These are phyloP conservation scores for Drosophila kambysellisi DNA, from an alignment of 2,888 invertebrate genomes.

Conservation along the genomic window DNA sequence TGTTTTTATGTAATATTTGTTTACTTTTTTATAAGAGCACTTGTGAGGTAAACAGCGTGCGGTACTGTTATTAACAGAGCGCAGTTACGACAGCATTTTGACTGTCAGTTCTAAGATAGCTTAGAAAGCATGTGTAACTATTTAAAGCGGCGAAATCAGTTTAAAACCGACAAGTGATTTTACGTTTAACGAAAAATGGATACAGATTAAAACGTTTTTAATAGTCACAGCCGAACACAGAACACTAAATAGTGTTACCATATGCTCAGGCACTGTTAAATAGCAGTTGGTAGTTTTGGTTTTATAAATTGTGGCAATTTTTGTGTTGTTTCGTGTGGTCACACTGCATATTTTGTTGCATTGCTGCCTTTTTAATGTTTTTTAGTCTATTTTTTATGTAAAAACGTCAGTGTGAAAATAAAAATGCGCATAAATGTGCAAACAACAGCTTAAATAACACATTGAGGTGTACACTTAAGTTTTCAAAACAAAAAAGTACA, in stretches of 20 bases:
- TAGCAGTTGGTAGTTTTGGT: constrained; percentile 5
- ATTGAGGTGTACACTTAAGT: constrained; percentile 46
- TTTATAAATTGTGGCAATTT: constrained; percentile 10
- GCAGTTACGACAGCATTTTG: not conserved
- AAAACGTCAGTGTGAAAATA: constrained; percentile 56
- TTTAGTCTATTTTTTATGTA: constrained; percentile 74
- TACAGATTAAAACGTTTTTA: not conserved
- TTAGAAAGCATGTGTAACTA: not conserved
- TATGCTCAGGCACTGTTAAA: not conserved
- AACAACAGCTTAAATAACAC: constrained; percentile 46
- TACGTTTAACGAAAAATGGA: not conserved
- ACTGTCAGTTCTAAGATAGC: not conserved
- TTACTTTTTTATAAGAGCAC: constrained; percentile 29
- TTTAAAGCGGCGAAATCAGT: not conserved
- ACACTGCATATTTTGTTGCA: constrained; percentile 54
- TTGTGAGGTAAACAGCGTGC: not conserved
- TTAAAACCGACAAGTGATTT: not conserved
- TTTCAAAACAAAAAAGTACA: constrained; percentile 14
- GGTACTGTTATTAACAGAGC: constrained; percentile 8
- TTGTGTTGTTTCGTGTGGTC: not conserved
- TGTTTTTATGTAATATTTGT: constrained; percentile 18
- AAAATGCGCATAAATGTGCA: constrained; percentile 56
- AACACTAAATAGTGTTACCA: not conserved
- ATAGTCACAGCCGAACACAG: not conserved
- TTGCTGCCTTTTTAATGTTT: constrained; percentile 56